Base-by-base conservation (phyloP, 1,140 invertebrate species). In the Zaprionus ornatus region DNA sequence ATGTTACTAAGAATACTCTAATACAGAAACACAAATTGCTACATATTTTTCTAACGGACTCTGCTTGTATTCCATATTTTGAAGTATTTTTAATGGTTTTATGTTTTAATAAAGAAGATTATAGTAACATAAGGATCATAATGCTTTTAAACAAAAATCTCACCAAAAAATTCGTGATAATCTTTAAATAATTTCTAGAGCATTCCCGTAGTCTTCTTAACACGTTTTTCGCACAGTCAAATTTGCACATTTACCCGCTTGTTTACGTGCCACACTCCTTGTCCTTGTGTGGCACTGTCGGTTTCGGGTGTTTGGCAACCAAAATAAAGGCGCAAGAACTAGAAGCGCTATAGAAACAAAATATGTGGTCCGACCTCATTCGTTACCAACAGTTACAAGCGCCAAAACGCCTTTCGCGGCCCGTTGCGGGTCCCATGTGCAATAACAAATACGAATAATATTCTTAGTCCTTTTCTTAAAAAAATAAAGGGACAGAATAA, bases 361-460 rank as follows among this genome's bases (percentile, higher is more conserved):
- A 73, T 72, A 76, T 72, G 74, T 74, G 70, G 70, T 63, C 56
- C 86, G 86, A 90, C 72, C 85, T 90, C 85, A 90, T 90, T 90
- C 85, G 85, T 90, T 85, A 79, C 85, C 85, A 81, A 79, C 79
- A 85, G 86, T 90, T 90, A 90, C 81, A 80, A 85, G 76, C 86
- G 85, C 66, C 66, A 85, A 88, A 88, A 90, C 80, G 70, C 64
- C 52, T 50, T 75, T 61, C 62, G 65, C 64, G 68, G 74, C 62
- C 35, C 25, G 45, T 60, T 23, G 25, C 25, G 50, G 50, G 50
- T 68, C 82, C 60, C 80, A 68, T 65, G 80, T 72, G 67, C 50
- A 19, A 35, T 35, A 60, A 67, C 50, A 71, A 73, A 66, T 50
- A 37, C 40, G 13, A 27, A 35, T 29, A 68, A 61, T 68, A 61